Evolutionary conservation across 1,140 invertebrate species (phyloP).

Genomic region (Philaenus spumarius): DNA sequence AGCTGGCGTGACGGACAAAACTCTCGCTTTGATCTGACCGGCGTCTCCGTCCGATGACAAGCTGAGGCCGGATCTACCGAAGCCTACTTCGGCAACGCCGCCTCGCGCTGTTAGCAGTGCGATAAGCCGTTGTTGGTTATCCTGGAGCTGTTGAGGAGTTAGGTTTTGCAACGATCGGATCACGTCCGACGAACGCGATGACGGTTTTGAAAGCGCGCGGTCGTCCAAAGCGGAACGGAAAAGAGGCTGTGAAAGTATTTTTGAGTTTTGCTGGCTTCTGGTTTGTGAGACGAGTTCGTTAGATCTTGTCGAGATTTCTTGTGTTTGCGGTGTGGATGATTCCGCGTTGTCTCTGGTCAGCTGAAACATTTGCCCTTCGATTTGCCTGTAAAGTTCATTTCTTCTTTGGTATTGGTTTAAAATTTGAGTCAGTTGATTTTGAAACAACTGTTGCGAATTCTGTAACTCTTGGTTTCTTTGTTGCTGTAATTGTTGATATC

Average conservation of each 20-base stretch:
- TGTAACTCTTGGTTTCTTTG: too few species aligned
- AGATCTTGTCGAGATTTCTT: background rate
- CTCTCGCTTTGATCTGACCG: slow-evolving; percentile 41
- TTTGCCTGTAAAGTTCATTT: too few species aligned
- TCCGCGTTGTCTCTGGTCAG: background rate
- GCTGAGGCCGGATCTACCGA: slow-evolving; percentile 31
- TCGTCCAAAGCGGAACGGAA: background rate
- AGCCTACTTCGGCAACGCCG: slow-evolving; percentile 41
- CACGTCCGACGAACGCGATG: slow-evolving; percentile 24
- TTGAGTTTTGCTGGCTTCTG: background rate
- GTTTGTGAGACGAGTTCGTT: background rate
- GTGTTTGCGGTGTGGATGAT: background rate
- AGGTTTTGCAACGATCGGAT: slow-evolving; percentile 32
- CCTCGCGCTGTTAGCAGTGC: slow-evolving; percentile 43
- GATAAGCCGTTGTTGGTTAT: slow-evolving; percentile 45
- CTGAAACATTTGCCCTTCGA: too few species aligned
- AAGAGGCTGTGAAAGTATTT: background rate
- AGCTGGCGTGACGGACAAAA: slow-evolving; percentile 50
- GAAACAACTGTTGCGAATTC: slow-evolving; percentile 6
- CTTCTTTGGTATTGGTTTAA: too few species aligned
- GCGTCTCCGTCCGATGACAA: slow-evolving; percentile 35
- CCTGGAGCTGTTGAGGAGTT: slow-evolving; percentile 39
- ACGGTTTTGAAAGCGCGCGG: background rate
- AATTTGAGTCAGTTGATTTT: background rate
- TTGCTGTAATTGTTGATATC: slow-evolving; percentile 8